A percentile compares a stretch with the other conserved stretches of the same genome.
Evolutionary conservation across 2,113 vertebrate genomes (phyloP).

Genomic region (Entelurus aequoreus): DNA sequence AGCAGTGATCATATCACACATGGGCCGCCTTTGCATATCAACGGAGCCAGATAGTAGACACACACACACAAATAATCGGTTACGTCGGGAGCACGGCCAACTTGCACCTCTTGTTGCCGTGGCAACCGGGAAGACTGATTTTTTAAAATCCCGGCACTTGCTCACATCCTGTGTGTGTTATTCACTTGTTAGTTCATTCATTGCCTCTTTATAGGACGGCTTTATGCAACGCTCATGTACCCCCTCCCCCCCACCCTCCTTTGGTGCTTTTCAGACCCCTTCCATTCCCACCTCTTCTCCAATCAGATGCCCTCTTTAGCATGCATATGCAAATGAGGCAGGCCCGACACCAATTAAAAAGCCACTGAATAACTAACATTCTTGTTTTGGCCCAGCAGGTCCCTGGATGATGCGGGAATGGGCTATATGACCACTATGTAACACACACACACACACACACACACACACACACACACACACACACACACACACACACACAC

Average conservation of each 20-base stretch:
- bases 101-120: slow-evolving; percentile 62
- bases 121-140: slow-evolving; percentile 61
- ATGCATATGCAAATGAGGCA: slow-evolving; percentile 58
- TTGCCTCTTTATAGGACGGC: slow-evolving; percentile 37
- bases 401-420: too few relatives aligned
- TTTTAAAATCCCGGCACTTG: slow-evolving; percentile 63
- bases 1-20: slow-evolving; percentile 29
- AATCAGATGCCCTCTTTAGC: slow-evolving; percentile 50
- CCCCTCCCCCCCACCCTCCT: slow-evolving; percentile 22
- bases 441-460: too few relatives aligned
- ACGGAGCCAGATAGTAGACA: slow-evolving; percentile 46
- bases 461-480: too few relatives aligned
- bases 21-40: slow-evolving; percentile 56
- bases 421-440: too few relatives aligned
- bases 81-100: slow-evolving; percentile 58
- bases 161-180: slow-evolving; percentile 65
- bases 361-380: slow-evolving; percentile 37
- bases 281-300: slow-evolving; percentile 51
- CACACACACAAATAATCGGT: slow-evolving; percentile 51
- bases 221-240: slow-evolving; percentile 23
- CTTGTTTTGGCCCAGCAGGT: slow-evolving; percentile 11
- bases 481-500: too few relatives aligned
- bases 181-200: slow-evolving; percentile 64
- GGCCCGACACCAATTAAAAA: slow-evolving; percentile 60
- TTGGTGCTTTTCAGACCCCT: slow-evolving; percentile 40